Percentiles rank a stretch among this genome's conserved stretches.
Evolutionary conservation across 2,113 vertebrate genomes (phyloP).

Genomic region (Lophius piscatorius): DNA sequence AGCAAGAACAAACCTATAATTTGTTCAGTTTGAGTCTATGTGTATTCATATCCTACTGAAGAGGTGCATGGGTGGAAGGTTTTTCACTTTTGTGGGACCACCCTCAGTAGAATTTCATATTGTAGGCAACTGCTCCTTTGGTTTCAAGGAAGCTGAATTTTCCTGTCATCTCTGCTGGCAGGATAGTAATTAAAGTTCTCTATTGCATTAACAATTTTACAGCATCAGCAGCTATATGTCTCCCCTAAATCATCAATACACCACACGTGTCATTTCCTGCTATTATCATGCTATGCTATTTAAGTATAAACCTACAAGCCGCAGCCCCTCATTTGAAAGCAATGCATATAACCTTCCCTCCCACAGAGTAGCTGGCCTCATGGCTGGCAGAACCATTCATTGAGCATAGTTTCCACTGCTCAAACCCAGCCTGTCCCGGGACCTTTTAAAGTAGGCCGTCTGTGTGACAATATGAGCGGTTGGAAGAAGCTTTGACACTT

Average conservation of each 20-base stretch:
- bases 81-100: constrained; percentile 62
- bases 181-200: constrained; percentile 44
- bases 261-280: constrained; percentile 52
- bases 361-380: constrained; percentile 26
- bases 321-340: constrained; percentile 48
- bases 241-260: constrained; percentile 25
- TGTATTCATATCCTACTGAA: constrained; percentile 73
- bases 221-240: constrained; percentile 15
- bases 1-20: constrained; percentile 70
- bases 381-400: constrained; percentile 62
- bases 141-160: constrained; percentile 13
- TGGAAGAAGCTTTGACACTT: constrained; percentile 19
- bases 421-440: constrained; percentile 10
- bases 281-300: constrained; percentile 51
- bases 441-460: constrained; percentile 29
- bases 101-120: constrained; percentile 57
- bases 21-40: constrained; percentile 55
- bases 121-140: constrained; percentile 16
- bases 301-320: constrained; percentile 43
- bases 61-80: constrained; percentile 54
- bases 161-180: constrained; percentile 32
- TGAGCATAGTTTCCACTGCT: constrained; percentile 50
- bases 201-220: constrained; percentile 5
- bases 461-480: constrained; percentile 14
- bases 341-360: constrained; percentile 14